phyloP scores from a whole-genome alignment of 2,113 vertebrate genomes.

The Tiliqua scincoides region DNA sequence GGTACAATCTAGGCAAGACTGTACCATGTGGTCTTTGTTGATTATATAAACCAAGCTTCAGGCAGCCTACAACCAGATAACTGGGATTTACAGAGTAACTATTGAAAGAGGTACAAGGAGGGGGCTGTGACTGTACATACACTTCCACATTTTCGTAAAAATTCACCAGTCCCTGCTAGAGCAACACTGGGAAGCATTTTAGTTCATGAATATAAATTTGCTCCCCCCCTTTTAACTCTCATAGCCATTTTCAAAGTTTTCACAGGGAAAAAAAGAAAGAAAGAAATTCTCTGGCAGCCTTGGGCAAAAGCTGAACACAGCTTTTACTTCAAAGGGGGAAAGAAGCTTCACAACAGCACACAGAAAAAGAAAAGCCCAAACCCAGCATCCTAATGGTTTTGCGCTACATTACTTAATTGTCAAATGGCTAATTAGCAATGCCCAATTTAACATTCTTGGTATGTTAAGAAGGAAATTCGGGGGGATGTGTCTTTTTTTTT shows the following conservation, averaged over 20 bases:
- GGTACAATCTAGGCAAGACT: background rate
- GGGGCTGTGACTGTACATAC: too few relatives aligned
- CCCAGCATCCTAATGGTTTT: constrained; percentile 65
- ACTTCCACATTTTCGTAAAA: background rate
- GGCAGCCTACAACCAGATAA: background rate
- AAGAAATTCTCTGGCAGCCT: constrained; percentile 58
- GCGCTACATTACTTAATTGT: constrained; percentile 70
- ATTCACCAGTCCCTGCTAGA: background rate
- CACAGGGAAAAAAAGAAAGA: constrained; percentile 46
- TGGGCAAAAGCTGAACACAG: constrained; percentile 35
- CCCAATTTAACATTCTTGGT: constrained; percentile 65
- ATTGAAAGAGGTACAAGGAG: background rate
- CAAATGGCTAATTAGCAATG: constrained; percentile 64
- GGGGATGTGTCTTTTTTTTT: constrained; percentile 9
- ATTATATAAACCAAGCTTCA: background rate
- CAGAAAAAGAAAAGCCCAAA: constrained; percentile 39
- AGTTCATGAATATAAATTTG: background rate
- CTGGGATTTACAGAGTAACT: background rate
- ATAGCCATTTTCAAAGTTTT: constrained; percentile 63
- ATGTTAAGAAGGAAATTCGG: constrained; percentile 58
- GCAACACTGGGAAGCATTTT: background rate
- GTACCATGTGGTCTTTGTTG: too few relatives aligned
- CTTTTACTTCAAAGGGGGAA: background rate
- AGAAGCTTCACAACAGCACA: constrained; percentile 55
- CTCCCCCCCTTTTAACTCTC: constrained; percentile 13